Conservation (phyloP, 2,113 vertebrate species). For the Oceanites oceanicus region DNA sequence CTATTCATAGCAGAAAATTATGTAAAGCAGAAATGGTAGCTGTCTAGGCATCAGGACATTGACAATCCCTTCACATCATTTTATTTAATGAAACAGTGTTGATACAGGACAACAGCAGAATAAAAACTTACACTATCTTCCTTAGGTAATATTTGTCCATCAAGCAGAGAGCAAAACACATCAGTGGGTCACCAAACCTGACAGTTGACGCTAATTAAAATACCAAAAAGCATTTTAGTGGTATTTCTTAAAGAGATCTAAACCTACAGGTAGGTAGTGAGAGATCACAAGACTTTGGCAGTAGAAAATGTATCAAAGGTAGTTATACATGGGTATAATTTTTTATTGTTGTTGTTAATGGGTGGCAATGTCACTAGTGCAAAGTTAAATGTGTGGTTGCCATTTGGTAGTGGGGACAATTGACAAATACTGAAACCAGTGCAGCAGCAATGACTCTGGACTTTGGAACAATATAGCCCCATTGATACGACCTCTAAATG, state of each 20-base stretch:
- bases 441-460: background rate
- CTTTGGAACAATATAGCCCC: background rate
- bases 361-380: background rate
- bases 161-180: background rate
- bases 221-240: background rate
- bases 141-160: background rate
- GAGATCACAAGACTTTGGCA: background rate
- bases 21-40: background rate
- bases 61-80: background rate
- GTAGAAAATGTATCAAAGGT: background rate
- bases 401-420: background rate
- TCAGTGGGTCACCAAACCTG: background rate
- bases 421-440: background rate
- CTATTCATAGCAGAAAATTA: background rate
- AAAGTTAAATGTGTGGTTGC: background rate
- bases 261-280: background rate
- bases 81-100: background rate
- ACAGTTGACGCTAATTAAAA: background rate
- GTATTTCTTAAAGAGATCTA: background rate
- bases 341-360: background rate
- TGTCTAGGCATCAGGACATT: background rate
- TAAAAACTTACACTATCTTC: background rate
- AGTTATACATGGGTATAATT: accelerated
- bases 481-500: background rate
- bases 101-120: background rate